A percentile compares a stretch with the other conserved stretches of the same genome.
These are phyloP conservation scores for Pipistrellus nathusii DNA, from an alignment of 2,797 vertebrate species.

Conservation along the genomic window DNA sequence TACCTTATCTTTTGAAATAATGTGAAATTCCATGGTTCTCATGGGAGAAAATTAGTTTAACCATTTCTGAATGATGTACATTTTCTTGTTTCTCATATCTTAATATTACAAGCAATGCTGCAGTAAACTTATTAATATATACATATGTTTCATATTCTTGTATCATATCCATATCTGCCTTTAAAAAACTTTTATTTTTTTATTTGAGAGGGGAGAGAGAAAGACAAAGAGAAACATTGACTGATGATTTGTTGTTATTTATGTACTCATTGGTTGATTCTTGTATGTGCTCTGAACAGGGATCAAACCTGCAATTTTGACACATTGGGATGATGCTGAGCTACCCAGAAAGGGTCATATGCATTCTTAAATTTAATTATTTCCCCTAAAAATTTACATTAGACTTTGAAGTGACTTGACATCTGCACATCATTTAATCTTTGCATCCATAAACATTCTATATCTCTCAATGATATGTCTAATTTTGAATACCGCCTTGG, in stretches of 20 bases:
- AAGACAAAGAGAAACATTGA: background rate
- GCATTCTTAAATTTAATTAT: background rate
- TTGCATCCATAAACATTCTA: background rate
- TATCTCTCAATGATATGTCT: background rate
- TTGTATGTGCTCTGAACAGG: background rate
- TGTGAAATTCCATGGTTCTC: background rate
- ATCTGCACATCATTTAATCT: background rate
- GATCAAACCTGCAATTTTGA: background rate
- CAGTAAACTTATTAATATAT: background rate
- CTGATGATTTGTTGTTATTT: background rate
- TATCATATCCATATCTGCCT: background rate
- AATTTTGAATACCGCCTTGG: background rate
- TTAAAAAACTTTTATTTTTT: background rate
- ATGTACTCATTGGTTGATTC: background rate
- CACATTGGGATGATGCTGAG: background rate
- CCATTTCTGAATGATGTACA: background rate
- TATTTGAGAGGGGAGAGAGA: background rate
- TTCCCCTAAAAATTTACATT: background rate
- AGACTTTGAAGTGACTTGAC: background rate
- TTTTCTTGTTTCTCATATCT: conserved; percentile 27
- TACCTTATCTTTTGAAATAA: background rate
- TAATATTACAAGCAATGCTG: background rate
- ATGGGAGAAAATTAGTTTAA: background rate
- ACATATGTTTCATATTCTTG: background rate
- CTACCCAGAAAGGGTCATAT: background rate